phyloP scores from a whole-genome alignment of 2,797 vertebrate genomes.

The Phataginus tetradactyla region DNA sequence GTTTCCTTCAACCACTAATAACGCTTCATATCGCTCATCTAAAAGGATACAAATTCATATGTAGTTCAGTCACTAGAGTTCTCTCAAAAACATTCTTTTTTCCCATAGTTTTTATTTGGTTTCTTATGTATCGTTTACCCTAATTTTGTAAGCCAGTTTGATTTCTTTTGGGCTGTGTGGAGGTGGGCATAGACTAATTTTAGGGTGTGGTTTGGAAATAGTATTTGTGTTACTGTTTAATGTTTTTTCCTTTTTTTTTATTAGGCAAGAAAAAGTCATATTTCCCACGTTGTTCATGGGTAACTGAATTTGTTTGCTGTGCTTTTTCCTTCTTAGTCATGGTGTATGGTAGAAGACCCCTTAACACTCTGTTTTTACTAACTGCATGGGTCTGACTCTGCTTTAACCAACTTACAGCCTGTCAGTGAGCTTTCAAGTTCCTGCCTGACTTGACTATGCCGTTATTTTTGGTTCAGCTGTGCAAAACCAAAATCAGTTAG shows the following conservation, averaged over 20 bases:
- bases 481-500: background rate
- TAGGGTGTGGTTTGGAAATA: constrained; percentile 50
- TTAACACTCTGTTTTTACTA: constrained; percentile 73
- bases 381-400: constrained; percentile 82
- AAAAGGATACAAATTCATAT: background rate
- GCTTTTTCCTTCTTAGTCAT: constrained; percentile 74
- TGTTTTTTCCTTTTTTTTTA: constrained; percentile 81
- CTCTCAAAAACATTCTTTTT: background rate
- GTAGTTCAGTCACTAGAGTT: background rate
- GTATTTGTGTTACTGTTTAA: constrained; percentile 68
- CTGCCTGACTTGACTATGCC: background rate
- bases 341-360: constrained; percentile 74
- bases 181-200: constrained; percentile 26
- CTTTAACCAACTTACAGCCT: constrained; percentile 69
- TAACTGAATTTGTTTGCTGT: constrained; percentile 88
- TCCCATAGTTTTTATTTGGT: background rate
- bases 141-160: background rate
- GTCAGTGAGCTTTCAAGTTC: background rate
- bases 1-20: background rate
- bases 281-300: constrained; percentile 90
- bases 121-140: background rate
- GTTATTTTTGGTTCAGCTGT: background rate
- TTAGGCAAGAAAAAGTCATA: constrained; percentile 89
- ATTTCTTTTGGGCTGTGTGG: background rate
- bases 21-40: background rate